Conservation (phyloP, 2,888 invertebrate genomes). For the Apotomis turbidana region DNA sequence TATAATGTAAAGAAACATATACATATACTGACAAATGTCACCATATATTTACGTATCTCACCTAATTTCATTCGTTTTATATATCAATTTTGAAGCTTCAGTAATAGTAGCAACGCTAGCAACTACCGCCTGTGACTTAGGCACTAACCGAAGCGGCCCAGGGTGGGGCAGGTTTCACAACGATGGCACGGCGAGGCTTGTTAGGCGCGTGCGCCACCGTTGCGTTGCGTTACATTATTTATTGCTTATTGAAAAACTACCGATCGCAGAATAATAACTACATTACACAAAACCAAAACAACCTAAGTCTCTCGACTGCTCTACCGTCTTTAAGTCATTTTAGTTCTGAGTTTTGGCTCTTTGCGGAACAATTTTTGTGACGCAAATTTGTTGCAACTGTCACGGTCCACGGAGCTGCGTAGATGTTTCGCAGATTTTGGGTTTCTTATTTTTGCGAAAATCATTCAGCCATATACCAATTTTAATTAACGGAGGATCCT, state of each 20-base stretch:
- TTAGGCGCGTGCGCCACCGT: constrained; percentile 78
- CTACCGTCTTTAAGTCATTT: constrained; percentile 41
- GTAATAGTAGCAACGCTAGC: background rate
- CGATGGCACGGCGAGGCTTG: constrained; percentile 78
- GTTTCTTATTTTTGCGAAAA: background rate
- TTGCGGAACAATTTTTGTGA: constrained; percentile 49
- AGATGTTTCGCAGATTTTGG: constrained; percentile 18
- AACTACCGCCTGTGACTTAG: constrained; percentile 49
- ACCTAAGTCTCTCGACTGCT: constrained; percentile 53
- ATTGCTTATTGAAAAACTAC: constrained; percentile 83
- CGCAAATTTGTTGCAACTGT: constrained; percentile 43
- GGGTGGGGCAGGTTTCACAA: constrained; percentile 81
- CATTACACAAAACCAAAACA: constrained; percentile 41
- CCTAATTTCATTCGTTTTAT: too few species aligned
- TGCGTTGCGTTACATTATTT: constrained; percentile 78
- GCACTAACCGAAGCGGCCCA: constrained; percentile 60
- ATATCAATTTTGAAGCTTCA: too few species aligned
- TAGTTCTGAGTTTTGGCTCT: constrained; percentile 44
- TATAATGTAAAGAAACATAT: too few species aligned
- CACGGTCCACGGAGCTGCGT: constrained; percentile 39
- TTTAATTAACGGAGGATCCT: too few species aligned
- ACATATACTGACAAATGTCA: too few species aligned
- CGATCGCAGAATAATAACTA: constrained; percentile 66
- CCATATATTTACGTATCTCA: too few species aligned
- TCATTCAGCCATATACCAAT: background rate